phyloP scores from a whole-genome alignment of 1,140 invertebrate species.

The Magallana angulata region DNA sequence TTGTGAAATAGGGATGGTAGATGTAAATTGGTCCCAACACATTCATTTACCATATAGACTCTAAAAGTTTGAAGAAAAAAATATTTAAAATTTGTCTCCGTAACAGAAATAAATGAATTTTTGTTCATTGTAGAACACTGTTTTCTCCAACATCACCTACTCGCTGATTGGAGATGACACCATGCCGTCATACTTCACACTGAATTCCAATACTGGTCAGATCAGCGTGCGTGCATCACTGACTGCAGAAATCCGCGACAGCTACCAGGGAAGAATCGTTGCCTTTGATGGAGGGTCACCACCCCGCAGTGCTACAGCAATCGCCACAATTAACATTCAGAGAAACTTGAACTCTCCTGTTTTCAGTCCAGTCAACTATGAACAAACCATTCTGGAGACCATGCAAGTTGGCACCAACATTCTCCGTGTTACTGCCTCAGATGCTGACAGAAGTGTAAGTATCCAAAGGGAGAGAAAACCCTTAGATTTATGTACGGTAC shows the following conservation, averaged over 20 bases:
- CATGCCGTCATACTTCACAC: slow-evolving; percentile 57
- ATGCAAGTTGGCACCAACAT: slow-evolving; percentile 58
- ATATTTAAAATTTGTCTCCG: too few species aligned
- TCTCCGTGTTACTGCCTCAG: slow-evolving; percentile 63
- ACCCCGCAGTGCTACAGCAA: slow-evolving; percentile 19
- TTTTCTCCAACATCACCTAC: slow-evolving; percentile 64
- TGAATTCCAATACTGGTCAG: slow-evolving; percentile 51
- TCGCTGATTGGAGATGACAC: slow-evolving; percentile 62
- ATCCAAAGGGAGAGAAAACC: not conserved
- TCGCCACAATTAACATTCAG: slow-evolving; percentile 66
- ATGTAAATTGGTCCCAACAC: too few species aligned
- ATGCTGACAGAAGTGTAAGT: slow-evolving; percentile 65
- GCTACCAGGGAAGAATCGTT: slow-evolving; percentile 50
- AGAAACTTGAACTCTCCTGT: slow-evolving; percentile 66
- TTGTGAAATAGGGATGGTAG: too few species aligned
- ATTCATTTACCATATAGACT: too few species aligned
- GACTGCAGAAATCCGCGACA: slow-evolving; percentile 44
- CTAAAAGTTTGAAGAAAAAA: too few species aligned
- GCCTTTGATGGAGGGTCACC: slow-evolving; percentile 63
- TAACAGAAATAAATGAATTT: not conserved
- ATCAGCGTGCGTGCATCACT: slow-evolving; percentile 54
- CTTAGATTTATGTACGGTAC: too few species aligned
- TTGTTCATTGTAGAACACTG: slow-evolving; percentile 37
- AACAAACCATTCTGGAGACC: slow-evolving; percentile 64
- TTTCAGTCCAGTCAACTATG: slow-evolving; percentile 60